A percentile compares a stretch with the other conserved stretches of the same genome.
Conservation (phyloP, 2,113 vertebrate species). For the Centrocercus urophasianus region DNA sequence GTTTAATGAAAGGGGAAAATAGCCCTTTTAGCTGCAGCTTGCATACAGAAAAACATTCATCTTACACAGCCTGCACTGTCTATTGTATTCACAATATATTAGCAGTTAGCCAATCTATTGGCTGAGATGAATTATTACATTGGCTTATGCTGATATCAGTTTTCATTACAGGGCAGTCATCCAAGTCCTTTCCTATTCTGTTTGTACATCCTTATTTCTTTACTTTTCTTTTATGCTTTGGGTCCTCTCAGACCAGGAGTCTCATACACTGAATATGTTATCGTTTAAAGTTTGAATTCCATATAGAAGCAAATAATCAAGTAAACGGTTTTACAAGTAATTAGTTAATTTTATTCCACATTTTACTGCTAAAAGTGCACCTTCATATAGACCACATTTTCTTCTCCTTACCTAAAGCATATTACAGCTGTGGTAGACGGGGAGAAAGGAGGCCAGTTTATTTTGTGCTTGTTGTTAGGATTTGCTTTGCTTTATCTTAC, state of each 20-base stretch:
- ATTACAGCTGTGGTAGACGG: neutral
- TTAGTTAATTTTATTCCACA: neutral
- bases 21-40: conserved; percentile 42
- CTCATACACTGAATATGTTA: neutral
- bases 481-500: neutral
- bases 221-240: neutral
- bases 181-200: conserved; percentile 12
- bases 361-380: neutral
- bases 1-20: conserved; percentile 51
- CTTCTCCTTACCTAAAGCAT: neutral
- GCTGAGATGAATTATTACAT: conserved; percentile 56
- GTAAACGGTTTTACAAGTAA: neutral
- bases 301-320: neutral
- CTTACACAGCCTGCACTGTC: conserved; percentile 7
- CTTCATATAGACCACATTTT: neutral
- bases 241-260: neutral
- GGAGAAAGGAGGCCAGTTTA: neutral
- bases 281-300: neutral
- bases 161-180: conserved; percentile 49
- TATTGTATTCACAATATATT: conserved; percentile 56
- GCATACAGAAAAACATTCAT: conserved; percentile 51
- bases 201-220: conserved; percentile 24
- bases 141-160: conserved; percentile 20
- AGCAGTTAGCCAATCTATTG: conserved; percentile 57
- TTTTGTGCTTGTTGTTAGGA: accelerated